Evolutionary conservation across 2,113 vertebrate species (phyloP), one percentile per base, ranked within the genome.

Genomic region (Cyprinodon variegatus): DNA sequence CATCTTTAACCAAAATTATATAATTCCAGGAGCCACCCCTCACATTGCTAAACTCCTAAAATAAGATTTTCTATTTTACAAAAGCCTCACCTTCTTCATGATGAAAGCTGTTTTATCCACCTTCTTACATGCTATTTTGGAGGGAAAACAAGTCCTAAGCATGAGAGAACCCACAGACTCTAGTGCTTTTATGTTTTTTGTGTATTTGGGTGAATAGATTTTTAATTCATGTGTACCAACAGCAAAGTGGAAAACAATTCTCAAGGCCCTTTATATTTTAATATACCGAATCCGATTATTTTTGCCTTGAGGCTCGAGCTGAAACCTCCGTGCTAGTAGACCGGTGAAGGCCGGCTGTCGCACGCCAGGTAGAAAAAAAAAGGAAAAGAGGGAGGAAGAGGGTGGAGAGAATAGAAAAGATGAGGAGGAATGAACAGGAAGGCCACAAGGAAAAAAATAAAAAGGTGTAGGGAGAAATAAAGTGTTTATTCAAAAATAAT

Each of bases 191-290:
- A 29, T 1, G 29, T 29, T 1, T 1, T 29, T 29, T 29, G 29
- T 29, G 29, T 29, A 29, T 29, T 29, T 29, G 29, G 29, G 29
- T 29, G 29, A 29, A 29, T 29, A 29, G 29, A 29, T 29, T 29
- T 29, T 29, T 29, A 41, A 41, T 4, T 41, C 41, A 41, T 4
- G 41, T 41, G 41, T 9, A 41, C 3, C 41, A 41, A 9, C 41
- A 41, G 41, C 41, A 41, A 41, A 41, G 41, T 41, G 9, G 5
- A 7, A 17, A 77, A 88, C 84, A 88, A 59, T 92, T 90, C 83
- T 89, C 89, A 90, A 90, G 89, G 90, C 85, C 88, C 83, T 87
- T 90, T 86, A 86, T 88, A 84, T 86, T 91, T 88, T 86, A 91
- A 91, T 92, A 87, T 90, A 92, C 82, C 67, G 88, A 82, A 88